A percentile compares a stretch with the other conserved stretches of the same genome.
Evolutionary conservation across 2,113 vertebrate genomes (phyloP).

Genomic region (Macquaria ambigua): DNA sequence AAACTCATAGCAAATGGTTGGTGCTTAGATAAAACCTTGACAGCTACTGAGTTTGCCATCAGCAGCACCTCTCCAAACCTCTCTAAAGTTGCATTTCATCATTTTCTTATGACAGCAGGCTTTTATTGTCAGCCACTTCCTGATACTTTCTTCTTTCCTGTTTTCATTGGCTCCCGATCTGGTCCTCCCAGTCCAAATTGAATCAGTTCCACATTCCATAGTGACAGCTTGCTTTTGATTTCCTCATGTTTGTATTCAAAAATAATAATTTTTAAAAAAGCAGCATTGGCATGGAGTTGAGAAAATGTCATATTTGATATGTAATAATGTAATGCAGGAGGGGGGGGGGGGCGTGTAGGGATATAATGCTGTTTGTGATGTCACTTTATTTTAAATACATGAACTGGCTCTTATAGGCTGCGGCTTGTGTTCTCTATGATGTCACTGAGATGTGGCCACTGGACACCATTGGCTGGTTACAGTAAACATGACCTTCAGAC

Average conservation of each 20-base stretch:
- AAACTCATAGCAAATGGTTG: background rate
- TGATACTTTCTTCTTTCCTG: background rate
- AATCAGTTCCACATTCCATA: constrained; percentile 81
- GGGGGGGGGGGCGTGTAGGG: background rate
- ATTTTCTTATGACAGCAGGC: background rate
- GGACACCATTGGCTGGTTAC: constrained; percentile 34
- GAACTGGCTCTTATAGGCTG: constrained; percentile 52
- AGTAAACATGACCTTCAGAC: constrained; percentile 68
- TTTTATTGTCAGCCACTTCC: background rate
- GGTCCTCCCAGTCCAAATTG: background rate
- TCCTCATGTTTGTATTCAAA: constrained; percentile 75
- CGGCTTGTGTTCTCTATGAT: constrained; percentile 65
- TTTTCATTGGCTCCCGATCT: background rate
- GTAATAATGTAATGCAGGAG: constrained; percentile 32
- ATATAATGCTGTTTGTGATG: constrained; percentile 67
- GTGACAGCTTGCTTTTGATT: constrained; percentile 69
- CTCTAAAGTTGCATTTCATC: background rate
- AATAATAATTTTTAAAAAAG: constrained; percentile 21
- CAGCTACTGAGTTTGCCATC: background rate
- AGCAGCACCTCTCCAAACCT: background rate
- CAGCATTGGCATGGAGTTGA: constrained; percentile 32
- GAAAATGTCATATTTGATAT: constrained; percentile 79
- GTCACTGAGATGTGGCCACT: constrained; percentile 48
- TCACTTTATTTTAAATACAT: constrained; percentile 65
- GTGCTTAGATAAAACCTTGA: constrained; percentile 1